Evolutionary conservation across 2,113 vertebrate genomes (phyloP).

Genomic region (Neodon shergylaensis): DNA sequence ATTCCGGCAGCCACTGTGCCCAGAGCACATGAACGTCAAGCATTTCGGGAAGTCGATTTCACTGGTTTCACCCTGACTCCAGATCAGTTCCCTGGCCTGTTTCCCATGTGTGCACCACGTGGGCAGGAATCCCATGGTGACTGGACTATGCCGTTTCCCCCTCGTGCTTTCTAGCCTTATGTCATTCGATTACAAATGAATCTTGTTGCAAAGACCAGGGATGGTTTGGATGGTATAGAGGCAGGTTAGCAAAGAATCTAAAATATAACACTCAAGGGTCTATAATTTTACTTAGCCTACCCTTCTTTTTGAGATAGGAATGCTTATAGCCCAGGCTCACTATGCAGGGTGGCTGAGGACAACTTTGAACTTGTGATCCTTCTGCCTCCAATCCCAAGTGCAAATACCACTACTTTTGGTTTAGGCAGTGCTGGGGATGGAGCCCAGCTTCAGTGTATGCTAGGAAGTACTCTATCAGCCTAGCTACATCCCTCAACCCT

Average conservation of each 20-base stretch:
- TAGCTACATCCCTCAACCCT: background rate
- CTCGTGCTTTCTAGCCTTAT: background rate
- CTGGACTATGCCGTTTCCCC: background rate
- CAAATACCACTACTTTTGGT: background rate
- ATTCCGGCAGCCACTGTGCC: conserved; percentile 50
- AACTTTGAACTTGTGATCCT: background rate
- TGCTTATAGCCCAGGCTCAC: background rate
- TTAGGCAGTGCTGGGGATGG: background rate
- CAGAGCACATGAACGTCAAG: background rate
- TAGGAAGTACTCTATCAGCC: background rate
- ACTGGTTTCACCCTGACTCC: background rate
- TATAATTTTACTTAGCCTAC: background rate
- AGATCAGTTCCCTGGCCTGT: background rate
- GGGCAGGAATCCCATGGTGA: background rate
- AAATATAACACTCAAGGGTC: background rate
- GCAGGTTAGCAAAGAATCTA: background rate
- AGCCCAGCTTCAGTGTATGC: background rate
- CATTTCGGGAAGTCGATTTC: background rate
- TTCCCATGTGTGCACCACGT: background rate
- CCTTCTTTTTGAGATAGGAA: background rate
- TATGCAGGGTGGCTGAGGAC: background rate
- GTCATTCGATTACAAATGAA: background rate
- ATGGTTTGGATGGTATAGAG: background rate
- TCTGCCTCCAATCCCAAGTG: background rate
- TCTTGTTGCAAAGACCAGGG: background rate